These are phyloP conservation scores for Mormyrus iriodes DNA, from an alignment of 2,113 vertebrate genomes.

Conservation along the genomic window DNA sequence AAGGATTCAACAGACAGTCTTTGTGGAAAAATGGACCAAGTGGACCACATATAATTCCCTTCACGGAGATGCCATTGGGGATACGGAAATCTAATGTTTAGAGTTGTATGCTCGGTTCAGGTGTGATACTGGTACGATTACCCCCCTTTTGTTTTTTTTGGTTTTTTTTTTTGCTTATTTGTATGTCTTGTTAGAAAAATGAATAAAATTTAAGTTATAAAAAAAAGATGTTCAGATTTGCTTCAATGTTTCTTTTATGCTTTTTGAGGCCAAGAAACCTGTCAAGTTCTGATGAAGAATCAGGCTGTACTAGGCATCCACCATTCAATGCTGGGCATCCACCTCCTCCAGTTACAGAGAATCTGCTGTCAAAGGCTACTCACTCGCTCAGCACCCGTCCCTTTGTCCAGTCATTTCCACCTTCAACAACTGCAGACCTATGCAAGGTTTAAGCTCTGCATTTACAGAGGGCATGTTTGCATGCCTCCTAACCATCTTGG, in stretches of 20 bases:
- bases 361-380: not conserved
- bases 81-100: not conserved
- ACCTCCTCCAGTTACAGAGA: constrained; percentile 8
- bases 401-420: constrained; percentile 13
- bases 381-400: constrained; percentile 9
- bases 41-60: not conserved
- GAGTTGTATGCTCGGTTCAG: not conserved
- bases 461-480: constrained; percentile 22
- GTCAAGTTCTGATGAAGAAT: constrained; percentile 25
- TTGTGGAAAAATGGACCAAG: not conserved
- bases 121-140: not conserved
- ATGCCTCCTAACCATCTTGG: constrained; percentile 12
- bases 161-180: not conserved
- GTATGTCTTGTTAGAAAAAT: not conserved
- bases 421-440: constrained; percentile 18
- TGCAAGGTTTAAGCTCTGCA: constrained; percentile 10
- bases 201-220: not conserved
- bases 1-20: not conserved
- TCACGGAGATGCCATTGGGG: not conserved
- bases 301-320: constrained; percentile 16
- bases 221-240: not conserved
- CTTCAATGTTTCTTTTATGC: constrained; percentile 9
- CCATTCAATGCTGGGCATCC: constrained; percentile 6
- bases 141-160: too few relatives aligned
- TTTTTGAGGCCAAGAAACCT: not conserved